Percentiles rank a stretch among this genome's conserved stretches.
phyloP scores from a whole-genome alignment of 2,888 invertebrate genomes.

The Druceiella hillmani region DNA sequence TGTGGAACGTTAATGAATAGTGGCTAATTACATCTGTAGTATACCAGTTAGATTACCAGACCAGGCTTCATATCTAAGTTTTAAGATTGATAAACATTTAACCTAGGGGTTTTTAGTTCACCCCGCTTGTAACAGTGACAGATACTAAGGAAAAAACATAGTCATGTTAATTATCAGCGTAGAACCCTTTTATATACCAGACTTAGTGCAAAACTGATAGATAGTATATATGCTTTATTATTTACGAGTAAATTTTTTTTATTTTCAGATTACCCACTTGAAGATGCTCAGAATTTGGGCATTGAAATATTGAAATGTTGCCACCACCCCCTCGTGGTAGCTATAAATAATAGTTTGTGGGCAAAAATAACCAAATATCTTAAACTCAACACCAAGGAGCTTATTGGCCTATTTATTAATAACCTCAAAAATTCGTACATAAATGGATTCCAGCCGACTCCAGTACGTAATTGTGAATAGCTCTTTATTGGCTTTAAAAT shows the following conservation, averaged over 20 bases:
- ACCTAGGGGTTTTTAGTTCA: too few species aligned
- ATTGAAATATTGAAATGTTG: constrained; percentile 64
- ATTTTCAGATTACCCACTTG: constrained; percentile 34
- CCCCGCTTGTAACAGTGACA: too few species aligned
- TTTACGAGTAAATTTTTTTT: constrained; percentile 2
- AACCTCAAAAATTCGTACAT: constrained; percentile 59
- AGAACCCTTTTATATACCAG: too few species aligned
- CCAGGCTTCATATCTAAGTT: too few species aligned
- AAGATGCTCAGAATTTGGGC: constrained; percentile 57
- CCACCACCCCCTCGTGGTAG: constrained; percentile 67
- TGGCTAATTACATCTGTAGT: too few species aligned
- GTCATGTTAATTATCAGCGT: too few species aligned
- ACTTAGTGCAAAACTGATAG: not conserved
- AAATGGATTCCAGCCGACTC: constrained; percentile 42
- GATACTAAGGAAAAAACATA: too few species aligned
- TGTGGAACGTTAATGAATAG: too few species aligned
- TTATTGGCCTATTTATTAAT: constrained; percentile 53
- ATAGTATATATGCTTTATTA: not conserved
- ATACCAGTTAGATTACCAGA: too few species aligned
- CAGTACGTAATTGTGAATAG: constrained; percentile 32
- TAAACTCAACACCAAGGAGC: constrained; percentile 51
- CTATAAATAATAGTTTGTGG: constrained; percentile 62
- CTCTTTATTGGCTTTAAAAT: constrained; percentile 1
- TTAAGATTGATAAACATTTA: too few species aligned
- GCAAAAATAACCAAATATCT: constrained; percentile 54